A percentile compares a stretch with the other conserved stretches of the same genome.
phyloP scores from a whole-genome alignment of 2,113 vertebrate genomes.

The Stercorarius parasiticus region DNA sequence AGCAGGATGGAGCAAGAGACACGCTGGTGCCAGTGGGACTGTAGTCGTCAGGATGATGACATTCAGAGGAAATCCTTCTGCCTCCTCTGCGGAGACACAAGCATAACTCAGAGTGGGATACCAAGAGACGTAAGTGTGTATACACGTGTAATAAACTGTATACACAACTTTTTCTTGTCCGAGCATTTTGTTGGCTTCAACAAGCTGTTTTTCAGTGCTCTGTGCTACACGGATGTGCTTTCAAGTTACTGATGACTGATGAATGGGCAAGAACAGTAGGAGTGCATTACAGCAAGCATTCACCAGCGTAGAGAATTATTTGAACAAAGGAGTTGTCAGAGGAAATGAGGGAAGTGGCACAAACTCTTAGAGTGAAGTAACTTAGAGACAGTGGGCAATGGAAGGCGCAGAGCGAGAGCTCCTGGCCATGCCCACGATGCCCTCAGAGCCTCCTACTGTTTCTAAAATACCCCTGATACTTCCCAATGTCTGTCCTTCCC shows the following conservation, averaged over 20 bases:
- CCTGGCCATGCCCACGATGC: accelerated
- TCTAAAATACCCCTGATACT: not conserved
- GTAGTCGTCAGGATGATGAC: not conserved
- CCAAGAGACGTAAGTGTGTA: not conserved
- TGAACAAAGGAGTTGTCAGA: not conserved
- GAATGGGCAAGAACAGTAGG: not conserved
- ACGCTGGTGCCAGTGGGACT: not conserved
- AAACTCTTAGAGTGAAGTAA: not conserved
- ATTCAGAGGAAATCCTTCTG: not conserved
- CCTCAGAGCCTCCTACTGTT: not conserved
- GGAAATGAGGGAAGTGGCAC: accelerated
- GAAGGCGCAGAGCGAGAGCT: not conserved
- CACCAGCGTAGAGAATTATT: not conserved
- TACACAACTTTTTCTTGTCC: constrained; percentile 4
- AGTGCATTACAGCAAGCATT: not conserved
- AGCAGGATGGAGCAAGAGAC: not conserved
- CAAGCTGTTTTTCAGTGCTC: not conserved
- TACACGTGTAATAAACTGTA: constrained; percentile 20
- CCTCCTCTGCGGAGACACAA: not conserved
- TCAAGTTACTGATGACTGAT: constrained; percentile 4
- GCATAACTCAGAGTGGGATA: not conserved
- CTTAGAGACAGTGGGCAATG: not conserved
- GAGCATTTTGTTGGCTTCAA: not conserved
- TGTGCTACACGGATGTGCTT: not conserved
- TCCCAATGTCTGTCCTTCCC: not conserved